Evolutionary conservation across 1,140 invertebrate species (phyloP).

Genomic region (Lasioglossum albipes): DNA sequence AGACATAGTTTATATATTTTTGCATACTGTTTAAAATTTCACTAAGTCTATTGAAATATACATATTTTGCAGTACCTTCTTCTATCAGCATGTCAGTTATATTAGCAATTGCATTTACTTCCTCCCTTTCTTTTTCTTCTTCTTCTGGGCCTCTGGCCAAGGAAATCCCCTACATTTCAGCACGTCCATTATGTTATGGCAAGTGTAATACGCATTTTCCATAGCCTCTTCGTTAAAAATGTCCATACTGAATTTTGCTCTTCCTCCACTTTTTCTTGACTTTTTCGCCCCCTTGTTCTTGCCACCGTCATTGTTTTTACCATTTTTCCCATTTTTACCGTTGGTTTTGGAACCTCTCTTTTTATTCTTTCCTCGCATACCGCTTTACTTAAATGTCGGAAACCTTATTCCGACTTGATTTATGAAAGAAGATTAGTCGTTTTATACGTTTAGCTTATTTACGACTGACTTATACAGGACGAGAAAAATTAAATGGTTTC

Average conservation of each 20-base stretch:
- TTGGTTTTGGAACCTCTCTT: conserved; percentile 68
- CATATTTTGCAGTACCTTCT: conserved; percentile 19
- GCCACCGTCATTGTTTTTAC: conserved; percentile 77
- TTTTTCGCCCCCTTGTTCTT: conserved; percentile 79
- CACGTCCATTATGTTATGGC: conserved; percentile 92
- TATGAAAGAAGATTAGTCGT: background rate
- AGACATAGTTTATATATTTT: conserved; percentile 20
- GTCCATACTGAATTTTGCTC: conserved; percentile 85
- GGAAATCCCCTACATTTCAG: conserved; percentile 88
- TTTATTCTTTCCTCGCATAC: conserved; percentile 53
- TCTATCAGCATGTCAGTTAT: background rate
- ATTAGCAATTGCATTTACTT: conserved; percentile 61
- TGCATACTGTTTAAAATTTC: background rate
- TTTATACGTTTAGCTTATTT: background rate
- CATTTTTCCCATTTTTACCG: conserved; percentile 78
- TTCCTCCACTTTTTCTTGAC: conserved; percentile 82
- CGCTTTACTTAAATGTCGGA: background rate
- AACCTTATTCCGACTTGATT: background rate
- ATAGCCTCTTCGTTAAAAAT: conserved; percentile 92
- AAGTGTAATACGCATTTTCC: conserved; percentile 93
- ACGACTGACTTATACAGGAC: background rate
- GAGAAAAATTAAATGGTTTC: background rate
- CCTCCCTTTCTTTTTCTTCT: conserved; percentile 85
- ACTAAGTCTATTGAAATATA: conserved; percentile 9
- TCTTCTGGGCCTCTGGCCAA: conserved; percentile 90